phyloP scores from a whole-genome alignment of 2,113 vertebrate species.

The Corythornis vintsioides region DNA sequence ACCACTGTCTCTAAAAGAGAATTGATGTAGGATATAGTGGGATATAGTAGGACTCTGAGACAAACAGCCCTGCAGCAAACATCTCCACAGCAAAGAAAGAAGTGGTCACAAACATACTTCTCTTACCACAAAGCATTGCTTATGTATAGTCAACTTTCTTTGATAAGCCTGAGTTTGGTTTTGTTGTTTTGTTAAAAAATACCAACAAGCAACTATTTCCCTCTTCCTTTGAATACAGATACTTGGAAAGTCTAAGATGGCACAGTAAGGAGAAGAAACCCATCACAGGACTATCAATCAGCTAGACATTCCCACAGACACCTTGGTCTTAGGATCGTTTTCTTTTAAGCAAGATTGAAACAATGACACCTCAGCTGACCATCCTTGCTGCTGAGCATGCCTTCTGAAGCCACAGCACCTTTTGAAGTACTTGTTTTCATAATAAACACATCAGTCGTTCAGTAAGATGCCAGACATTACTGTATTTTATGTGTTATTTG shows the following conservation, averaged over 20 bases:
- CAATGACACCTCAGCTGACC: background rate
- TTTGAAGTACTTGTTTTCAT: background rate
- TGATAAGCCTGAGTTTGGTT: background rate
- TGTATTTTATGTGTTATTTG: background rate
- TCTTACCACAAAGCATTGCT: background rate
- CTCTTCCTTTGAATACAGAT: background rate
- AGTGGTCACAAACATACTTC: background rate
- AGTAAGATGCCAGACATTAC: background rate
- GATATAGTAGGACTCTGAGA: background rate
- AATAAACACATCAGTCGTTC: slow-evolving; percentile 4
- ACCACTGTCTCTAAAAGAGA: background rate
- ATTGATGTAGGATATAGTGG: background rate
- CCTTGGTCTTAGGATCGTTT: background rate
- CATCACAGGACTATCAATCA: background rate
- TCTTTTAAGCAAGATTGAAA: background rate
- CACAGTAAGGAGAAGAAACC: background rate
- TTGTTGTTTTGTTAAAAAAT: background rate
- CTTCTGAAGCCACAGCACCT: background rate
- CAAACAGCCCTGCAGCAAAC: background rate
- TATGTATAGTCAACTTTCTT: background rate
- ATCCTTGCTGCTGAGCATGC: background rate
- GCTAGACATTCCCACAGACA: background rate
- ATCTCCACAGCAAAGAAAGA: background rate
- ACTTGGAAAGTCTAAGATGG: background rate
- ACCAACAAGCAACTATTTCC: background rate